A percentile compares a stretch with the other conserved stretches of the same genome.
These are phyloP conservation scores for Esox lucius DNA, from an alignment of 2,797 vertebrate species.

Conservation along the genomic window DNA sequence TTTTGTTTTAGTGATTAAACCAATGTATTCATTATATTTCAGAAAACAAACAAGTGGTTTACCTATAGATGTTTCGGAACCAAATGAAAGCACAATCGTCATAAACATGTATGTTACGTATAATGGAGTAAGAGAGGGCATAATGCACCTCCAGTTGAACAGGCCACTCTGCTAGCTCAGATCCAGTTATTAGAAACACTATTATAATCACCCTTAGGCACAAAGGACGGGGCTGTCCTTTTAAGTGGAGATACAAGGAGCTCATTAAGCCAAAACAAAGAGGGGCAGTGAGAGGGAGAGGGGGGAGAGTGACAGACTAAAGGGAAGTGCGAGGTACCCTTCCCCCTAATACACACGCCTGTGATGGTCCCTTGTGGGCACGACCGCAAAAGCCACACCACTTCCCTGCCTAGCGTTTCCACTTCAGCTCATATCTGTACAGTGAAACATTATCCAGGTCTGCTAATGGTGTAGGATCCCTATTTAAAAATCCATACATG, in stretches of 20 bases:
- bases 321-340: constrained; percentile 50
- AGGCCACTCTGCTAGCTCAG: constrained; percentile 51
- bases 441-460: constrained; percentile 74
- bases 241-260: constrained; percentile 76
- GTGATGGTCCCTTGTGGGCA: constrained; percentile 44
- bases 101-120: background rate
- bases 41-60: no score
- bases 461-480: constrained; percentile 78
- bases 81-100: background rate
- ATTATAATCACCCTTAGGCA: constrained; percentile 76
- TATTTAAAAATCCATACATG: constrained; percentile 78
- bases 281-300: constrained; percentile 61
- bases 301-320: constrained; percentile 38
- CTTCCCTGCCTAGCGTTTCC: constrained; percentile 62
- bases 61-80: no score
- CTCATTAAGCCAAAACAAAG: constrained; percentile 83
- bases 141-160: constrained; percentile 34
- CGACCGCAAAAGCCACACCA: constrained; percentile 67
- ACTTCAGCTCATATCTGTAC: constrained; percentile 73
- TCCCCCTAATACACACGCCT: constrained; percentile 23
- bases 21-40: no score
- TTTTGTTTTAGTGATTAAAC: no score
- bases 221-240: constrained; percentile 66
- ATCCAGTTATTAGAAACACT: constrained; percentile 72
- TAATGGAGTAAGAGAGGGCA: background rate